Evolutionary conservation across 2,113 vertebrate species (phyloP), one percentile per base, ranked within the genome.

Genomic region (Polypterus senegalus): DNA sequence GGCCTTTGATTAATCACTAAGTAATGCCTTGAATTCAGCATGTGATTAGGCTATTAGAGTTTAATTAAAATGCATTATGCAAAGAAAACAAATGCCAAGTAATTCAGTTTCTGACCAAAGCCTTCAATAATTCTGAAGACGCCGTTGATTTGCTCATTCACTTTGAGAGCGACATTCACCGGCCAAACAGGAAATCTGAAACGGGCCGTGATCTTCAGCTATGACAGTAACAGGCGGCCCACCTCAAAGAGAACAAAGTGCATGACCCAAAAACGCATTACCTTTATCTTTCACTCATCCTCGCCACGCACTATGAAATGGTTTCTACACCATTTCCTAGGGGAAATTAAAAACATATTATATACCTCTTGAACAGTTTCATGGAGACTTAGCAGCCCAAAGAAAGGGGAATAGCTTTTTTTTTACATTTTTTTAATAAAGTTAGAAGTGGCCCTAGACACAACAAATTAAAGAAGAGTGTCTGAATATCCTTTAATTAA

Each of bases 301-400:
- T 69, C 75, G 70, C 71, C 64, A 63, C 48, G 54, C 51, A 57
- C 76, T 63, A 70, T 78, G 76, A 82, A 80, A 80, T 75, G 79
- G 71, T 81, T 80, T 75, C 76, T 74, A 73, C 66, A 71, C 73
- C 58, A 68, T 64, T 69, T 75, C 63, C 83, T 74, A 47, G 52
- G 83, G 83, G 83, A 87, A 87, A 87, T 87, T 86, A 87, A 83
- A 81, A 81, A 75, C 76, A 82, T 79, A 82, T 81, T 83, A 83
- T 82, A 64, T 71, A 58, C 27, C 43, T 58, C 43, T 6, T 58
- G n/a, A 58, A 85, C 77, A 75, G 77, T 83, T 83, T 81, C 76
- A 71, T 70, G 77, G 79, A 74, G 77, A 81, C 74, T 75, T 63
- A 49, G 56, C 49, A 53, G 47, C 3, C 80, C 83, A 71, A 79